Conservation (phyloP, 2,888 invertebrate genomes). For the Chrysolina oricalcia region DNA sequence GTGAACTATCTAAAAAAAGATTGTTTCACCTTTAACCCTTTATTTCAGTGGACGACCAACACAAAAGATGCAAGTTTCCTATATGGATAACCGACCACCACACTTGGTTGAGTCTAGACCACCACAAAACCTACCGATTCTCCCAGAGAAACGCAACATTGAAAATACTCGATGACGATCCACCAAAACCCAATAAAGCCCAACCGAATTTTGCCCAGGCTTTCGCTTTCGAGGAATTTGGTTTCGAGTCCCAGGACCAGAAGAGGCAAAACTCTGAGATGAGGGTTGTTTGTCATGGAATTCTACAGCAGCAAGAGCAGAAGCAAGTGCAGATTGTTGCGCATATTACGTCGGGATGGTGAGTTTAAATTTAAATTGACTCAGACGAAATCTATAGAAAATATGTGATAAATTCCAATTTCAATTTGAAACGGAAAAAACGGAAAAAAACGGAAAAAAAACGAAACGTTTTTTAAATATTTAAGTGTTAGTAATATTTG, state of each 20-base stretch:
- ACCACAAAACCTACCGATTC: constrained; percentile 82
- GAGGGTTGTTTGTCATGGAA: constrained; percentile 78
- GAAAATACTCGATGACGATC: constrained; percentile 69
- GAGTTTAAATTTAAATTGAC: constrained; percentile 62
- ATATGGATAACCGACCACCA: constrained; percentile 86
- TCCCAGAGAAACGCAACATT: constrained; percentile 83
- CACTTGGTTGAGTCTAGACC: constrained; percentile 86
- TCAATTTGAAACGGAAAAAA: no score
- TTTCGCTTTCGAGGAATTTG: constrained; percentile 65
- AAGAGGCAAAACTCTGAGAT: constrained; percentile 72
- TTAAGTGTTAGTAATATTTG: no score
- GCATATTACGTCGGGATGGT: constrained; percentile 87
- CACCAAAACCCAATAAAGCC: constrained; percentile 56
- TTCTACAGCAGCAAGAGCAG: constrained; percentile 75
- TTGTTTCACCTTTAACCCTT: not conserved
- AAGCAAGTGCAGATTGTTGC: constrained; percentile 81
- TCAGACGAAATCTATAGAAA: not conserved
- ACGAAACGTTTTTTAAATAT: no score
- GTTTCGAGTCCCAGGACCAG: constrained; percentile 68
- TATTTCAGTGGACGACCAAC: constrained; percentile 81
- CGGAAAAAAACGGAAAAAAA: no score
- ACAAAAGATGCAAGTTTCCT: constrained; percentile 85
- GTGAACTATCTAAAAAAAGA: not conserved
- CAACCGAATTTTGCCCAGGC: constrained; percentile 57
- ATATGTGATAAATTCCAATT: not conserved